Evolutionary conservation across 2,113 vertebrate species (phyloP).

Genomic region (Nanorana parkeri): DNA sequence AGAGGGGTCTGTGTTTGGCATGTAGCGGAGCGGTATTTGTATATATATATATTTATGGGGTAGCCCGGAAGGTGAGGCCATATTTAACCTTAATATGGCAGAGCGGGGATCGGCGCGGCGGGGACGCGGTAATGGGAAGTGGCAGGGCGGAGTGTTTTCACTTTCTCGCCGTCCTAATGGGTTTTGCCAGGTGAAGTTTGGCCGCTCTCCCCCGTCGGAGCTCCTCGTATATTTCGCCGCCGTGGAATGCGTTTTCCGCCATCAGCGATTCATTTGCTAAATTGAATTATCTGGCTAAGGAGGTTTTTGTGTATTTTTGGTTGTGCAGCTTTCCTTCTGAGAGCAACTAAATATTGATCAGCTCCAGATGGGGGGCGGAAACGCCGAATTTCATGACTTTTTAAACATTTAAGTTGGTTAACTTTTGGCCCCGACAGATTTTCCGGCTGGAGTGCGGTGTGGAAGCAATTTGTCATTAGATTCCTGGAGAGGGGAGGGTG

Average conservation of each 20-base stretch:
- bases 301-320: conserved; percentile 74
- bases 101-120: not conserved
- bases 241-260: conserved; percentile 76
- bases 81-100: conserved; percentile 10
- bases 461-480: conserved; percentile 74
- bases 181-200: too few species aligned
- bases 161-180: too few species aligned
- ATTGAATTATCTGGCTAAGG: conserved; percentile 80
- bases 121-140: not conserved
- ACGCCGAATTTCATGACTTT: conserved; percentile 77
- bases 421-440: conserved; percentile 69
- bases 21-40: too few species aligned
- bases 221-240: not conserved
- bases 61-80: too few species aligned
- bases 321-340: conserved; percentile 70
- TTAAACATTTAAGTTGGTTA: conserved; percentile 76
- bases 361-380: conserved; percentile 79
- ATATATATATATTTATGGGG: too few species aligned
- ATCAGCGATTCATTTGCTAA: conserved; percentile 80
- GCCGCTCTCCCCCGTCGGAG: conserved; percentile 1
- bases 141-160: not conserved
- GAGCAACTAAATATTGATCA: conserved; percentile 71
- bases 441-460: conserved; percentile 61
- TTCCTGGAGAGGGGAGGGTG: conserved; percentile 61
- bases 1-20: too few species aligned